A percentile compares a stretch with the other conserved stretches of the same genome.
Conservation (phyloP, 2,888 invertebrate species). For the Carabus problematicus region DNA sequence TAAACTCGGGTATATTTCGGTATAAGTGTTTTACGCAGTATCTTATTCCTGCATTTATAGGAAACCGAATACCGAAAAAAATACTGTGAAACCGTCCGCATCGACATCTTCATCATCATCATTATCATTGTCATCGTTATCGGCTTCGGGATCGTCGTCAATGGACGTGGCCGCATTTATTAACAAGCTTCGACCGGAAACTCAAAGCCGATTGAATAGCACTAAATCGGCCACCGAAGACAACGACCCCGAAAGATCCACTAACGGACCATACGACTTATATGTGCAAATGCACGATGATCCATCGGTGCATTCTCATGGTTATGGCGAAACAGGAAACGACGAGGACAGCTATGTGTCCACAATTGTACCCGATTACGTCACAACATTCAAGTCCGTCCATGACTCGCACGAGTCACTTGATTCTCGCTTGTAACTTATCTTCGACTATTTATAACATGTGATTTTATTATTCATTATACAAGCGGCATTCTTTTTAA, state of each 20-base stretch:
- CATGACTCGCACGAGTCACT: conserved; percentile 28
- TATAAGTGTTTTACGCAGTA: no score
- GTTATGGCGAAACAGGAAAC: conserved; percentile 48
- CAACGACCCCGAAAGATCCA: conserved; percentile 54
- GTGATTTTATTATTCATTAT: no score
- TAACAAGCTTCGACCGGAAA: conserved; percentile 54
- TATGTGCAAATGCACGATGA: conserved; percentile 63
- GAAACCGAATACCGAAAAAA: conserved; percentile 5
- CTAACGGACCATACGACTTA: conserved; percentile 70
- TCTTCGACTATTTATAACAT: conserved; percentile 1
- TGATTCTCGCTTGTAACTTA: conserved; percentile 28
- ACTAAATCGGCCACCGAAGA: conserved; percentile 53
- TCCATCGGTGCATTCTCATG: conserved; percentile 64
- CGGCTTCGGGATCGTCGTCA: conserved; percentile 55
- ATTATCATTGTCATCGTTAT: conserved; percentile 40
- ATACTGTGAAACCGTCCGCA: conserved; percentile 2
- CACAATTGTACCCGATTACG: conserved; percentile 68
- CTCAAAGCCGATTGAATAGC: conserved; percentile 46
- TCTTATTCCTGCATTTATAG: neutral
- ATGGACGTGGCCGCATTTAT: conserved; percentile 61
- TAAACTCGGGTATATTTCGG: no score
- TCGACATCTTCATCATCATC: conserved; percentile 18
- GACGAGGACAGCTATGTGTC: conserved; percentile 63
- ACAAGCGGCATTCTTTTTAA: no score
- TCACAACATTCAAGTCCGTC: conserved; percentile 57